These are phyloP conservation scores for Caenorhabditis sp. DNA, from an alignment of 2,888 invertebrate species.

Conservation along the genomic window DNA sequence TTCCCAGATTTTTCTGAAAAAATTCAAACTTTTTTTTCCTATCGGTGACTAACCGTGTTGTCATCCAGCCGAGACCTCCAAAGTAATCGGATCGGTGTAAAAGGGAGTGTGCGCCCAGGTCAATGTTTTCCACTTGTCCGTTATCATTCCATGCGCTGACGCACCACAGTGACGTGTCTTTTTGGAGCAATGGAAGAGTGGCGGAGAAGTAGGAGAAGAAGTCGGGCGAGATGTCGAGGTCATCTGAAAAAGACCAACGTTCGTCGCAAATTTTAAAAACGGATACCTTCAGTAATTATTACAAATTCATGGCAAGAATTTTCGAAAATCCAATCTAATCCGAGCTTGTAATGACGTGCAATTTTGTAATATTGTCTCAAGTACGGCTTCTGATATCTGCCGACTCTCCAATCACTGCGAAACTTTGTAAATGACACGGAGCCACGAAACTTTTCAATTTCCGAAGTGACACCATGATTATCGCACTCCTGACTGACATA, in stretches of 20 bases:
- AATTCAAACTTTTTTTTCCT: too few relatives aligned
- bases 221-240: neutral
- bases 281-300: neutral
- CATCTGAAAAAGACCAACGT: neutral
- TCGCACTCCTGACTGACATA: conserved; percentile 96
- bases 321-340: neutral
- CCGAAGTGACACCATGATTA: conserved; percentile 88
- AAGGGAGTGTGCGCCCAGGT: neutral
- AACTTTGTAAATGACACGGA: neutral
- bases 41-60: neutral
- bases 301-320: neutral
- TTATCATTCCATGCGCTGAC: conserved; percentile 9
- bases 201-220: conserved; percentile 9
- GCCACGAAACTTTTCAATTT: conserved; percentile 88
- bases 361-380: neutral
- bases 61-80: conserved; percentile 9
- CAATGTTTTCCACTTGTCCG: neutral
- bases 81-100: conserved; percentile 8
- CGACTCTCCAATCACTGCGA: neutral
- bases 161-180: neutral
- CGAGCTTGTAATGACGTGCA: conserved; percentile 1
- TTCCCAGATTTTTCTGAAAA: conserved; percentile 8
- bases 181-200: neutral
- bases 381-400: neutral
- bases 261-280: neutral